A percentile compares a stretch with the other conserved stretches of the same genome.
phyloP scores from a whole-genome alignment of 2,797 vertebrate genomes.

The Propithecus deckenii region DNA sequence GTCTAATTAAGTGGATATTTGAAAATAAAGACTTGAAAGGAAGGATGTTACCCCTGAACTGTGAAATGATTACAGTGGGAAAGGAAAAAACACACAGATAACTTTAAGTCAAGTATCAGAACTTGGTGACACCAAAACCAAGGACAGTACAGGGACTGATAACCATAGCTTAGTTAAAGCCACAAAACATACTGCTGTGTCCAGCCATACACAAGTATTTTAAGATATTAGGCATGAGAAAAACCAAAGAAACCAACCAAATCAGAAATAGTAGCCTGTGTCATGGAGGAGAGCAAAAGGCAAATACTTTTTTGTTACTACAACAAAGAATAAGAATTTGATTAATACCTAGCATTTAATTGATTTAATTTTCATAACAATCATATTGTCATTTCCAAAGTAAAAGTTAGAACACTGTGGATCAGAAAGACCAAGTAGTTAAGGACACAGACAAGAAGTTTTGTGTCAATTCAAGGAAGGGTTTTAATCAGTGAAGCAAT shows the following conservation, averaged over 20 bases:
- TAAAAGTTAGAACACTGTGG: background rate
- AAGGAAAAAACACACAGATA: background rate
- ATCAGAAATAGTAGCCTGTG: background rate
- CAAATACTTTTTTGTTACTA: background rate
- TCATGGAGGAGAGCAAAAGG: background rate
- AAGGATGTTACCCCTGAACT: background rate
- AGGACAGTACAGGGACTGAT: background rate
- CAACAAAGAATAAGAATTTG: background rate
- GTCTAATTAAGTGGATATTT: background rate
- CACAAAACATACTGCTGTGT: background rate
- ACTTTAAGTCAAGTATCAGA: background rate
- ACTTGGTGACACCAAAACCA: background rate
- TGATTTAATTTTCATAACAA: background rate
- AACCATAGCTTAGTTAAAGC: background rate
- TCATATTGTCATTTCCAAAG: background rate
- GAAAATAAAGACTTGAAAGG: background rate
- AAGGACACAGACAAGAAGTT: background rate
- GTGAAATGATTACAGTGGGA: background rate
- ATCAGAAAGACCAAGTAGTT: background rate
- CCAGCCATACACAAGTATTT: background rate
- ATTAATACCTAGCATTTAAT: background rate
- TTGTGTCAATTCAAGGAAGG: background rate
- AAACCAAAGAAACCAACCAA: background rate
- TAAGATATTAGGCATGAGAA: background rate
- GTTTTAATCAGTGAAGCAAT: background rate